phyloP scores from a whole-genome alignment of 2,888 invertebrate genomes.

The Coenonympha arcania region DNA sequence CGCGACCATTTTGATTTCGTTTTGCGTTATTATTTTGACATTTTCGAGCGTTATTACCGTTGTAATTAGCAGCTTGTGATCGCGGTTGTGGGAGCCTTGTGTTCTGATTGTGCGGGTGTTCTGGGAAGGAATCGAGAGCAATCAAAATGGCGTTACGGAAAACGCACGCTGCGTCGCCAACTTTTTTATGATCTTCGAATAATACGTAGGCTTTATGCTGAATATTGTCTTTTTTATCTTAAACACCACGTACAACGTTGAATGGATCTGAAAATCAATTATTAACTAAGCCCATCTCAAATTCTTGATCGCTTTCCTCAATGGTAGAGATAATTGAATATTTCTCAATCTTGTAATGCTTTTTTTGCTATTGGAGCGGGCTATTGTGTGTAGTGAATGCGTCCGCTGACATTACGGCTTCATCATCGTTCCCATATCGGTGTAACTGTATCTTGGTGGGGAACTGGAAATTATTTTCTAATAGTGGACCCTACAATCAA shows the following conservation, averaged over 20 bases:
- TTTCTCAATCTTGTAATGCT: constrained; percentile 30
- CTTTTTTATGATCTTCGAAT: not conserved
- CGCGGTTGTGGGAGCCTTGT: constrained; percentile 14
- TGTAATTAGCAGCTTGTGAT: constrained; percentile 24
- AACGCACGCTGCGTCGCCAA: not conserved
- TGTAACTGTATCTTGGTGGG: constrained; percentile 31
- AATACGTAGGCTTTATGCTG: not conserved
- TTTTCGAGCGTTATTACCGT: constrained; percentile 27
- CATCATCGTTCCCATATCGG: constrained; percentile 29
- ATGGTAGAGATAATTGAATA: constrained; percentile 37
- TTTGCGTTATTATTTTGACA: constrained; percentile 33
- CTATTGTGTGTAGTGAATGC: constrained; percentile 21
- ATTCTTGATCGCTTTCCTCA: constrained; percentile 19
- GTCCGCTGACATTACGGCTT: constrained; percentile 16
- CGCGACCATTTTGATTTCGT: constrained; percentile 33
- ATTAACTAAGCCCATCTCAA: constrained; percentile 16
- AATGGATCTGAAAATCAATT: constrained; percentile 21
- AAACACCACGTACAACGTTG: not conserved
- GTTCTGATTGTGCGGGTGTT: constrained; percentile 11
- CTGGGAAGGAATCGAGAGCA: constrained; percentile 11
- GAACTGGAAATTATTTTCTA: constrained; percentile 27
- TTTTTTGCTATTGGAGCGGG: constrained; percentile 16
- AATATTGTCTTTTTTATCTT: not conserved
- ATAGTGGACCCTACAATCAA: constrained; percentile 20
- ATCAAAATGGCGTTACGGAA: constrained; percentile 12